Evolutionary conservation across 2,797 vertebrate species (phyloP).

Genomic region (Acanthurus leucopareius): DNA sequence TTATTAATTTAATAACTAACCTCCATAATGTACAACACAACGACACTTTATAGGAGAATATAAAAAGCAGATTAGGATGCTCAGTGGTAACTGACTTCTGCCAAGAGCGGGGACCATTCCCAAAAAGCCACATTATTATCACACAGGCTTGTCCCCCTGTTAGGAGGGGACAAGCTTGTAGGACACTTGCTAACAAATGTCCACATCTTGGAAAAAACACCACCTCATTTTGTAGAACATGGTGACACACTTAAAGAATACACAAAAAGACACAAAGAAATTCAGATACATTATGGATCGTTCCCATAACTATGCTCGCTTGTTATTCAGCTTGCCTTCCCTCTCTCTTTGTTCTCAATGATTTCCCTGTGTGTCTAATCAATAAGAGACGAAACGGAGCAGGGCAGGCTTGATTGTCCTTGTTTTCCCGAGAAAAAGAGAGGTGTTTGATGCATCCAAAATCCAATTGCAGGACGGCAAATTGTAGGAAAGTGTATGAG

Average conservation of each 20-base stretch:
- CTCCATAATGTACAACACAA: not conserved
- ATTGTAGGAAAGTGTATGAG: conserved; percentile 5
- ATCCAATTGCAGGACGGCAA: conserved; percentile 43
- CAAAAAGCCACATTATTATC: conserved; percentile 6
- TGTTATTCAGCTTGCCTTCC: conserved; percentile 52
- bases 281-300: conserved; percentile 71
- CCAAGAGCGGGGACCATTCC: not conserved
- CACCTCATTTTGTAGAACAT: conserved; percentile 35
- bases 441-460: conserved; percentile 38
- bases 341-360: conserved; percentile 66
- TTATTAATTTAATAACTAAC: not conserved
- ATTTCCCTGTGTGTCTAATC: conserved; percentile 71
- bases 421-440: conserved; percentile 49
- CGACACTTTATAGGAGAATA: not conserved
- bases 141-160: conserved; percentile 7
- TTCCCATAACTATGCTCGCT: conserved; percentile 76
- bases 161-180: too few relatives aligned
- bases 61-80: not conserved
- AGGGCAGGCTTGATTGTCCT: conserved; percentile 62
- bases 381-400: conserved; percentile 66
- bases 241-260: conserved; percentile 12
- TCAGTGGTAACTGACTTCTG: not conserved
- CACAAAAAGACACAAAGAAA: conserved; percentile 39
- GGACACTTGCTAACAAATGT: conserved; percentile 11
- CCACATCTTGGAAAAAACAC: conserved; percentile 18